Percentiles rank a stretch among this genome's conserved stretches.
These are phyloP conservation scores for Condylostylus longicornis DNA, from an alignment of 1,140 invertebrate species.

Conservation along the genomic window DNA sequence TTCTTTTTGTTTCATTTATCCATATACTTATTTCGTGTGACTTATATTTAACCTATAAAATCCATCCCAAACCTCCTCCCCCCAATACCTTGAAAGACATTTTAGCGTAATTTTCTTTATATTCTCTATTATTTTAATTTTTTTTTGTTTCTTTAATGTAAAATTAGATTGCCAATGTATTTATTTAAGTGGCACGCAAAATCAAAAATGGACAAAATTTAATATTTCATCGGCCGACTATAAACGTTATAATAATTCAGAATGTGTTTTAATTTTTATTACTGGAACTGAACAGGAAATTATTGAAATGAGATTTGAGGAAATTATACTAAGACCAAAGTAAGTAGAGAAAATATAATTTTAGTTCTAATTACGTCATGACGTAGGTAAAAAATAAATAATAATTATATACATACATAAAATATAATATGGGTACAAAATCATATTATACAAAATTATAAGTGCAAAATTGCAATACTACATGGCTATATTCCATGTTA, in stretches of 20 bases:
- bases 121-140: neutral
- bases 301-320: neutral
- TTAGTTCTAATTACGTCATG: no score
- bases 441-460: no score
- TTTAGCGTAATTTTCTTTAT: neutral
- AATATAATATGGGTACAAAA: no score
- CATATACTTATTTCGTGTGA: no score
- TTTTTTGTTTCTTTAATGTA: neutral
- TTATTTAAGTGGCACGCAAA: neutral
- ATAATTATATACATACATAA: no score
- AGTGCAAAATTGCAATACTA: no score
- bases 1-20: no score
- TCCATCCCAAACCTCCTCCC: no score
- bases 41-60: no score
- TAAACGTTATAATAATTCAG: neutral
- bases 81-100: no score
- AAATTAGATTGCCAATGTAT: constrained; percentile 2
- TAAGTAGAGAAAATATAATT: neutral
- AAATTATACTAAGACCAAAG: neutral
- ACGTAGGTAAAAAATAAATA: no score
- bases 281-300: constrained; percentile 1
- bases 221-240: neutral
- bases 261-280: neutral
- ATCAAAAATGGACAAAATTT: neutral
- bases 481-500: no score